These are phyloP conservation scores for Melanotaenia trifasciata DNA, from an alignment of 2,797 vertebrate genomes.

Conservation along the genomic window DNA sequence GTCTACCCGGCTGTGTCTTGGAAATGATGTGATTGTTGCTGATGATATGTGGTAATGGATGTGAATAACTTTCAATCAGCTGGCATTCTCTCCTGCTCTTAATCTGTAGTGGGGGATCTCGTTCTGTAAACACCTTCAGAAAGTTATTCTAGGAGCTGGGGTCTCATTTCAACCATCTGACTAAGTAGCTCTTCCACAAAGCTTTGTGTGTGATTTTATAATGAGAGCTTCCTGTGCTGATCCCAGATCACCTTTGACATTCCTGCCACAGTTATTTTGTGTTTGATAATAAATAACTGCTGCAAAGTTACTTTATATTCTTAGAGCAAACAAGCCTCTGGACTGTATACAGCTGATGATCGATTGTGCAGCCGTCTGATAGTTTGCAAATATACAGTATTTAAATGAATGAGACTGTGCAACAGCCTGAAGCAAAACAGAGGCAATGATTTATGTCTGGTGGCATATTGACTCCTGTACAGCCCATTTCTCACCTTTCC, in stretches of 20 bases:
- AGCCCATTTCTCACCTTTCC: slow-evolving; percentile 72
- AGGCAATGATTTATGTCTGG: slow-evolving; percentile 75
- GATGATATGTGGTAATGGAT: slow-evolving; percentile 73
- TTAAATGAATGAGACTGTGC: slow-evolving; percentile 75
- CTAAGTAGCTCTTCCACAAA: slow-evolving; percentile 50
- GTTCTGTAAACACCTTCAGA: slow-evolving; percentile 59
- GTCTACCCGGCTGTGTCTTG: slow-evolving; percentile 69
- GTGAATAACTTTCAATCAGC: slow-evolving; percentile 65
- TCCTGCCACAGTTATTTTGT: slow-evolving; percentile 56
- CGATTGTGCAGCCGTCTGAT: slow-evolving; percentile 65
- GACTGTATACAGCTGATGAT: slow-evolving; percentile 72
- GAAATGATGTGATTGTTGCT: slow-evolving; percentile 76
- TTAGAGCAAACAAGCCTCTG: slow-evolving; percentile 63
- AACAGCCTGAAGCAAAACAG: slow-evolving; percentile 70
- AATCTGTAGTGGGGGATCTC: slow-evolving; percentile 43
- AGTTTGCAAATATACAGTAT: slow-evolving; percentile 75
- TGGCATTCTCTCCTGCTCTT: slow-evolving; percentile 45
- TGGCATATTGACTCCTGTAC: slow-evolving; percentile 68
- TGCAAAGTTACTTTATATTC: slow-evolving; percentile 70
- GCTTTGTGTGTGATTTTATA: slow-evolving; percentile 51
- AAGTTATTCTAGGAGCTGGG: slow-evolving; percentile 39
- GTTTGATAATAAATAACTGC: slow-evolving; percentile 66
- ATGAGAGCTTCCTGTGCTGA: slow-evolving; percentile 62
- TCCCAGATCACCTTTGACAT: slow-evolving; percentile 70
- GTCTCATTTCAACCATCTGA: slow-evolving; percentile 49